phyloP scores from a whole-genome alignment of 2,797 vertebrate species.

The Alosa sapidissima region DNA sequence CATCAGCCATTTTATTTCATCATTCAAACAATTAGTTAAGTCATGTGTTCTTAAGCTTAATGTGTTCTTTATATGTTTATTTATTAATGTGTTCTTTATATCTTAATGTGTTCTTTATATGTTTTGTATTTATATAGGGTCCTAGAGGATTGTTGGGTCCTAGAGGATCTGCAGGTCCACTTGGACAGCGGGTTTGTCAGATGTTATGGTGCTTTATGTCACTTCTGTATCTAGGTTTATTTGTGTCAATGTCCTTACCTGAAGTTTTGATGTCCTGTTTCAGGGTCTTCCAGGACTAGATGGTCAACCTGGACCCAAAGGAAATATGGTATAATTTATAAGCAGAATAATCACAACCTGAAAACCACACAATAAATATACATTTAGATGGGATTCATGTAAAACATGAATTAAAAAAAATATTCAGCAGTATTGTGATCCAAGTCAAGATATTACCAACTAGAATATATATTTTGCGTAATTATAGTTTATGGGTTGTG shows the following conservation, averaged over 20 bases:
- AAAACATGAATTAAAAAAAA: too few relatives aligned
- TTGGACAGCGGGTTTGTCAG: slow-evolving; percentile 86
- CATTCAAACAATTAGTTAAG: neutral
- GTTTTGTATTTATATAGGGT: slow-evolving; percentile 72
- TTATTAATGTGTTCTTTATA: too few relatives aligned
- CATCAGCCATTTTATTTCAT: neutral
- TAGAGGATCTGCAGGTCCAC: slow-evolving; percentile 84
- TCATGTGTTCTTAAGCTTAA: neutral
- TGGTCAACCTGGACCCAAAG: slow-evolving; percentile 92
- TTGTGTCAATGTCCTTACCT: neutral
- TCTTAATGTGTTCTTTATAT: neutral
- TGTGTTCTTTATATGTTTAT: neutral
- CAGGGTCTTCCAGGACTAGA: slow-evolving; percentile 89
- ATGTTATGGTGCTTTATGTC: neutral
- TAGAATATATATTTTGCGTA: too few relatives aligned
- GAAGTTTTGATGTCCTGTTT: slow-evolving; percentile 43
- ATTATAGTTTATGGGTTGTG: too few relatives aligned
- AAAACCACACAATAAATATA: neutral
- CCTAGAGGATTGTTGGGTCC: slow-evolving; percentile 92
- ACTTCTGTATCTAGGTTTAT: neutral
- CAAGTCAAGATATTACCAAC: too few relatives aligned
- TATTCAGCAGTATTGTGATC: too few relatives aligned
- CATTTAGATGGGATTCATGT: too few relatives aligned
- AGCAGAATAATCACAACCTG: slow-evolving; percentile 35
- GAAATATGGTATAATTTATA: slow-evolving; percentile 85